phyloP scores from a whole-genome alignment of 1,140 invertebrate genomes.

The Trichoplusia ni region DNA sequence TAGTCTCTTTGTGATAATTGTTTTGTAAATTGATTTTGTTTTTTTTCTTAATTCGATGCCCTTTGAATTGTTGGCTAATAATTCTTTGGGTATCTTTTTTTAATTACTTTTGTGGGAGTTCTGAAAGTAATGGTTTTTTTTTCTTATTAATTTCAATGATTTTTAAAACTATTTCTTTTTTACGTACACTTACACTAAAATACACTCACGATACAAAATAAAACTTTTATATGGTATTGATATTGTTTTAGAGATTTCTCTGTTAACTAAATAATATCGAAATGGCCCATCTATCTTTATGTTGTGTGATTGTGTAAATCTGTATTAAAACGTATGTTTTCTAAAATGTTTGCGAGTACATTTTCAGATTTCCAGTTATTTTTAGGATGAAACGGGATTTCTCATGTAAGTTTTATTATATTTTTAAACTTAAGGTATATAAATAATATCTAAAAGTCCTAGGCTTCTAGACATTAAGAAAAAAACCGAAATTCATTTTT shows the following conservation, averaged over 20 bases:
- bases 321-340: background rate
- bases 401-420: background rate
- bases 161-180: too few species aligned
- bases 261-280: background rate
- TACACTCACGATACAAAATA: too few species aligned
- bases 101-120: too few species aligned
- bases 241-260: background rate
- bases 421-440: too few species aligned
- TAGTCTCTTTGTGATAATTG: background rate
- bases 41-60: slow-evolving; percentile 36
- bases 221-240: too few species aligned
- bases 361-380: background rate
- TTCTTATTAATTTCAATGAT: background rate
- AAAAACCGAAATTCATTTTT: too few species aligned
- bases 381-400: background rate
- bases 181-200: too few species aligned
- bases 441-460: too few species aligned
- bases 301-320: too few species aligned
- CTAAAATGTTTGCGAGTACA: slow-evolving; percentile 4
- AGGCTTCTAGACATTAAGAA: too few species aligned
- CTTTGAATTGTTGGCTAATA: slow-evolving; percentile 68
- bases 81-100: slow-evolving; percentile 52
- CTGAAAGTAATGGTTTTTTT: too few species aligned
- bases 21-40: background rate
- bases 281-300: slow-evolving; percentile 9